Base-by-base conservation (phyloP, 1,140 invertebrate genomes). In the Zaprionus africanus region DNA sequence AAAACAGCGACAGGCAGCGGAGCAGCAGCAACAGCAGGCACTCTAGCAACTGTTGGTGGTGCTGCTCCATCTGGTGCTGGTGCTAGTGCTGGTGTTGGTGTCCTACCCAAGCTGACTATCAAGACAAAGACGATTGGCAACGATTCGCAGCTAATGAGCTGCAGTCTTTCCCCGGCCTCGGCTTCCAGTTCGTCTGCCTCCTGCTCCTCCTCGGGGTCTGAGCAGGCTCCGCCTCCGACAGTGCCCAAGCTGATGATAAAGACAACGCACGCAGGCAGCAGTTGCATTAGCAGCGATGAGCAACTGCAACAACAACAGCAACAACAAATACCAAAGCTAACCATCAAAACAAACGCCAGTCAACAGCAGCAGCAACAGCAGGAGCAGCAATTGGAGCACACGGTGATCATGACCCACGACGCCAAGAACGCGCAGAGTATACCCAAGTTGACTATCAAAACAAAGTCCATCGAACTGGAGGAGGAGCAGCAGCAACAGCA, bases 231-330 rank as follows among this genome's bases (percentile, higher is more conserved):
- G 57, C 58, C 58, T 60, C 84, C 54, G 49, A 74, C 76, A n/a
- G 86, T 92, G 66, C 91, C 91, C 12, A 92, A 92, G 62, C 74
- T 92, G 56, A 92, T 91, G 70, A 92, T 92, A 28, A 92, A 92
- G 70, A 91, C 91, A 17, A 92, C 81, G 53, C 72, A 80, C 26
- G 62, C 79, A 7, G 86, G 85, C 11, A 87, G 81, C 64, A 83
- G 81, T 24, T 79, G 78, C 53, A 78, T 80, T 2, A 78, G 62
- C 43, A 73, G 75, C 24, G 68, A 78, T 19, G 63, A 73, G 34
- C 76, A 58, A 19, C 54, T 57, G 43, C 74, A 49, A 28, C 56
- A 56, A 69, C 65, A 49, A 34, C 63, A 64, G 28, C 60, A 67
- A 24, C 64, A 73, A 62, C 79, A 81, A 41, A 79, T 77, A 36